Conservation (phyloP, 2,888 invertebrate species). For the Cyclophora punctaria region DNA sequence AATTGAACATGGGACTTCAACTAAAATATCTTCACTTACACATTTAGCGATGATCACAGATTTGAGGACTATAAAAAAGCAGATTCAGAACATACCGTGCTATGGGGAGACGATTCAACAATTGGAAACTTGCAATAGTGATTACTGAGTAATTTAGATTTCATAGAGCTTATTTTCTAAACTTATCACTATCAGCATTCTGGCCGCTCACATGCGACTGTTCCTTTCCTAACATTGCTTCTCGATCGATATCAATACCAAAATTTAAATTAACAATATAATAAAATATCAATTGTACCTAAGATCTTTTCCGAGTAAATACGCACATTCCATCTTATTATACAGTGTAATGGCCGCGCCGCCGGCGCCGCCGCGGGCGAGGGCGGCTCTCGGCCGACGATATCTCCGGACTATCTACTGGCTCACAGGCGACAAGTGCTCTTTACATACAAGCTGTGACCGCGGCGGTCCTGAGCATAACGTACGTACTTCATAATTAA, state of each 20-base stretch:
- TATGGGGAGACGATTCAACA: constrained; percentile 69
- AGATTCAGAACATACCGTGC: constrained; percentile 72
- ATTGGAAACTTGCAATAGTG: constrained; percentile 70
- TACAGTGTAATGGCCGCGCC: constrained; percentile 42
- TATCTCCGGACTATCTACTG: constrained; percentile 41
- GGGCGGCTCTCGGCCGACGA: constrained; percentile 21
- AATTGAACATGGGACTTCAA: constrained; percentile 52
- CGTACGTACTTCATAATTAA: constrained; percentile 55
- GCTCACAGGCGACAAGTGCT: constrained; percentile 33
- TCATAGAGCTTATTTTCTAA: constrained; percentile 68
- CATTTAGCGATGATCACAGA: constrained; percentile 73
- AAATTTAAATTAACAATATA: constrained; percentile 72
- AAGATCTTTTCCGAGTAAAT: constrained; percentile 71
- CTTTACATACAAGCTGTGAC: constrained; percentile 21
- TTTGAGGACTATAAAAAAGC: constrained; percentile 73
- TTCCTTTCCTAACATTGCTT: constrained; percentile 66
- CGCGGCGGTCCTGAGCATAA: constrained; percentile 34
- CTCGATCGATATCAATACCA: constrained; percentile 69
- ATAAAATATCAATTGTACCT: constrained; percentile 75
- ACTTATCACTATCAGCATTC: constrained; percentile 69
- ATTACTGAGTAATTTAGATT: constrained; percentile 72
- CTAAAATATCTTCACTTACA: constrained; percentile 67
- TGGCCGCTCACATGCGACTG: constrained; percentile 52
- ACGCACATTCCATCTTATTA: constrained; percentile 63
- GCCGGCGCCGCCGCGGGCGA: constrained; percentile 24